Conservation (phyloP, 2,797 vertebrate genomes). For the Numenius phaeopus region DNA sequence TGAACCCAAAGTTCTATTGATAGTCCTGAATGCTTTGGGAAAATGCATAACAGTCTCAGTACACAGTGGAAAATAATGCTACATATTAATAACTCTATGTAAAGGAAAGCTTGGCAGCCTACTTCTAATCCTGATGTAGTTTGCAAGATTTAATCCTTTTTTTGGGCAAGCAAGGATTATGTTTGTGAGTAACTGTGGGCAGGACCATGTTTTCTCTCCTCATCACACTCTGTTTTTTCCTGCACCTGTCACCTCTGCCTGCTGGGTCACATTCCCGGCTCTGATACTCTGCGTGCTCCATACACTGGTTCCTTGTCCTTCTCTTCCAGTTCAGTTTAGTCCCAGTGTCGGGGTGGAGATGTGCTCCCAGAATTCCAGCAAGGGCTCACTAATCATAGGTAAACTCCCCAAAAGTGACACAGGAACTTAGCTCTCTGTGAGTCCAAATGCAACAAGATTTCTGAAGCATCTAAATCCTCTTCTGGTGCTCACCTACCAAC, state of each 20-base stretch:
- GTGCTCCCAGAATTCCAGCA: background rate
- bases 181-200: background rate
- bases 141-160: background rate
- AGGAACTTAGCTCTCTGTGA: background rate
- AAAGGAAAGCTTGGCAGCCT: background rate
- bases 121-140: background rate
- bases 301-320: background rate
- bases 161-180: background rate
- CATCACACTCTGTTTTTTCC: background rate
- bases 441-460: background rate
- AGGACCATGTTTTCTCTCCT: background rate
- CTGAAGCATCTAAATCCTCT: background rate
- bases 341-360: background rate
- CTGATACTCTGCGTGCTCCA: accelerated
- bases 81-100: background rate
- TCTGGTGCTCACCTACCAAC: background rate
- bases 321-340: background rate
- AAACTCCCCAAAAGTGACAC: background rate
- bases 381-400: background rate
- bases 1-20: background rate
- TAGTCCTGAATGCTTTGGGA: background rate
- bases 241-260: background rate
- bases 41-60: background rate
- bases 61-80: background rate
- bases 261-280: background rate